Base-by-base conservation (phyloP, 2,113 vertebrate species). In the Ranitomeya variabilis region DNA sequence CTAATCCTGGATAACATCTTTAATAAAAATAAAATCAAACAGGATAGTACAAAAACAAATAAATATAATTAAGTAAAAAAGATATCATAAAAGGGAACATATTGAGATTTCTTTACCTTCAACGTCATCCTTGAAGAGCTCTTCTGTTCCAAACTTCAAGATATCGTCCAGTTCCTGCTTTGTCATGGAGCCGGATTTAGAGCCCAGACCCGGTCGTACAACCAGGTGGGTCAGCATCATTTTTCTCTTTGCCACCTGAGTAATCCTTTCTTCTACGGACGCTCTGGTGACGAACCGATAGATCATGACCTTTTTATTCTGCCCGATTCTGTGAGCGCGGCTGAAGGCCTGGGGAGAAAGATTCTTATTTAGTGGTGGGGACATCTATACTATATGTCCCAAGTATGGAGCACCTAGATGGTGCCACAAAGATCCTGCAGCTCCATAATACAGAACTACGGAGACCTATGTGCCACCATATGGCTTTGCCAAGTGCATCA, bases 221-320 rank as follows among this genome's bases (percentile, higher is more conserved):
- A 99, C 98, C 85, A 99, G 93, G 90, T 99, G 98, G 0, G 98
- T 99, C 86, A 99, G 93, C 98, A 99, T 99, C 98, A 99, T 99
- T 94, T 99, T 99, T 92, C 98, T 96, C 87, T 99, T 99, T 80
- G 98, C 98, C 91, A 99, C 98, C 93, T 99, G 98, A 8, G 98
- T 99, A 93, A 99, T 99, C 26, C 98, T 94, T 92, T 99, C 98
- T 91, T 99, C 98, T 55, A 99, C 98, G 0, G 97, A 98, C 78
- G 98, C 98, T 51, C 98, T 94, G 0, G 98, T 99, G 92, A 99
- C 98, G 0, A 99, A 99, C 60, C 98, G 97, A 90, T 99, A 99
- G 92, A 99, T 99, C 98, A 99, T 99, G 91, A 99, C 98, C 92
- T 99, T 99, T 94, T 92, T 98, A 91, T 99, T 99, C 92, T 99